Base-by-base conservation (phyloP, 1,140 invertebrate genomes). In the Panagrolaimus sp. region DNA sequence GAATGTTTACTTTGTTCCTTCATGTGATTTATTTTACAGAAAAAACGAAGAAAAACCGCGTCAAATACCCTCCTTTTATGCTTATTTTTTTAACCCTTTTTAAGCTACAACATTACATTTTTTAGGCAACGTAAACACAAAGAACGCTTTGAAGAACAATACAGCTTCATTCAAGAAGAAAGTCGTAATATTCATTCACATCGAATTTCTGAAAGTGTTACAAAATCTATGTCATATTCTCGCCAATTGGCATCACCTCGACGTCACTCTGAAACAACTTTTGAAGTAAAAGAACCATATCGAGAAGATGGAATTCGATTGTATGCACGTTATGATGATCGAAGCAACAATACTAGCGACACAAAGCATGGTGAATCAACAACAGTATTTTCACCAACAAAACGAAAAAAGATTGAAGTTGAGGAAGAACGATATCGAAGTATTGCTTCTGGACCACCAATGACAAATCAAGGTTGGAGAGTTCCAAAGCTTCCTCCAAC, bases 221-320 rank as follows among this genome's bases (percentile, higher is more conserved):
- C 9, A 9, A 43, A 16, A 27, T 44, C 44, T 13, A 3, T 44
- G 13, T 20, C 14, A 9, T 44, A 44, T 46, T 42, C n/a, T 13
- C 38, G 14, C 31, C 51, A 31, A 38, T 46, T 72, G 61, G 63
- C 9, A 42, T 31, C 51, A 2, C 31, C 38, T 16, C 67, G 20
- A 25, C 53, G 53, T 42, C 45, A 57, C 20, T 57, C 51, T 11
- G 51, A 25, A 27, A 57, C 51, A n/a, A 57, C 51, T 1, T 57
- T 57, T 20, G 51, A 57, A 13, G 20, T 16, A 25, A 57, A 57
- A 25, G 51, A 57, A 16, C 71, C 73, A 16, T 74, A 74, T 38
- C 38, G 72, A 27, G 25, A 74, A n/a, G 71, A 72, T 42, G 71
- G 74, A 31, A 74, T 72, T 74, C 72, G 72, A 25, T 23, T 75